Conservation (phyloP, 2,113 vertebrate genomes). For the Rhombomys opimus region DNA sequence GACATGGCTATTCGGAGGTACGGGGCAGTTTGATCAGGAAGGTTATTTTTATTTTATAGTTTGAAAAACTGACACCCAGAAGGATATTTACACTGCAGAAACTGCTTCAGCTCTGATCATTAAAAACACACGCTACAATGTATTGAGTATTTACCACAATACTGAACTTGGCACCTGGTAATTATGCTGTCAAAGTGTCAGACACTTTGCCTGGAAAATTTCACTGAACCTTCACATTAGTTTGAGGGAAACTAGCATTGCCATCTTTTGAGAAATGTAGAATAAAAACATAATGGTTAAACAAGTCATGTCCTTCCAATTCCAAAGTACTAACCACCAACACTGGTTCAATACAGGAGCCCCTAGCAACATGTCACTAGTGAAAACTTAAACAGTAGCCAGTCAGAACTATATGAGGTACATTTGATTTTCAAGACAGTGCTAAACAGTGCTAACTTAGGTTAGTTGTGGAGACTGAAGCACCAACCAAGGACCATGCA, state of each 20-base stretch:
- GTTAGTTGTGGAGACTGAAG: no score
- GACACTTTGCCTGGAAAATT: background rate
- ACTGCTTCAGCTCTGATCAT: background rate
- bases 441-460: no score
- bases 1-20: background rate
- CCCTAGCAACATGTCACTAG: no score
- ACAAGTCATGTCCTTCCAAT: background rate
- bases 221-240: background rate
- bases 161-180: background rate
- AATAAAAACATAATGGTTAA: background rate
- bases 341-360: background rate
- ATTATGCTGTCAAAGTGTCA: no score
- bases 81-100: background rate
- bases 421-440: background rate
- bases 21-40: background rate
- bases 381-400: background rate
- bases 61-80: constrained; percentile 24
- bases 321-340: background rate
- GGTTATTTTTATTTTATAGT: constrained; percentile 34
- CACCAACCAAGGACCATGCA: no score
- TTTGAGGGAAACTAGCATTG: background rate
- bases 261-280: background rate
- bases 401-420: background rate
- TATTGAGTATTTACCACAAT: background rate
- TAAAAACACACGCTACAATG: background rate